Conservation (phyloP, 2,113 vertebrate species). For the Microcebus jonahi region DNA sequence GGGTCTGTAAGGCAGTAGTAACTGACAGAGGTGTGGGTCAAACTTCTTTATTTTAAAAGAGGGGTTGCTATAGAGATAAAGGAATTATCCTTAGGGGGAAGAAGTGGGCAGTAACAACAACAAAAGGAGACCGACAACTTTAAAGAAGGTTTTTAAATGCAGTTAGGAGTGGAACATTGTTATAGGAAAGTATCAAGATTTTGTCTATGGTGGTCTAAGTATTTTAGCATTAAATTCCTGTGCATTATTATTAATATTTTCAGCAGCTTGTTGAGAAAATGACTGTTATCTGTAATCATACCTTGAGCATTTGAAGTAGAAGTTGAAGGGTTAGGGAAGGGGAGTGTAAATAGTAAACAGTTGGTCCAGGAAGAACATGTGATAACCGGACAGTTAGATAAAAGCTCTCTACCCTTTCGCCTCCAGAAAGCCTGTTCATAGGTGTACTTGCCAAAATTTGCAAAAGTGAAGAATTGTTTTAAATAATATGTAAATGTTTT, state of each 20-base stretch:
- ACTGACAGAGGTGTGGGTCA: neutral
- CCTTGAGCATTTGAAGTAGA: constrained; percentile 23
- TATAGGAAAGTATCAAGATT: neutral
- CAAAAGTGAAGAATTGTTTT: constrained; percentile 20
- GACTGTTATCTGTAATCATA: neutral
- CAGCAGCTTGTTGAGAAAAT: neutral
- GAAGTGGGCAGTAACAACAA: neutral
- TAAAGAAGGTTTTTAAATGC: constrained; percentile 33
- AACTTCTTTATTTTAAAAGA: neutral
- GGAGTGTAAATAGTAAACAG: neutral
- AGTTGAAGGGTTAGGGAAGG: constrained; percentile 23
- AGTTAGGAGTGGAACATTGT: neutral
- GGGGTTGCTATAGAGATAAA: neutral
- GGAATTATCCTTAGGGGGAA: neutral
- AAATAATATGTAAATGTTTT: constrained; percentile 18
- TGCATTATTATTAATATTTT: neutral
- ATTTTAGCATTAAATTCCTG: constrained; percentile 38
- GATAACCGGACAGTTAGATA: neutral
- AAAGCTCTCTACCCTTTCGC: neutral
- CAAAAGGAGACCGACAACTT: neutral
- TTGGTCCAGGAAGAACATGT: constrained; percentile 13
- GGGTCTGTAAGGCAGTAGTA: neutral
- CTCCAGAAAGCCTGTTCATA: constrained; percentile 20
- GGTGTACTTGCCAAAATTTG: constrained; percentile 2
- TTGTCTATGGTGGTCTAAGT: neutral